Evolutionary conservation across 2,113 vertebrate species (phyloP).

Genomic region (Pseudorectes ferrugineus): DNA sequence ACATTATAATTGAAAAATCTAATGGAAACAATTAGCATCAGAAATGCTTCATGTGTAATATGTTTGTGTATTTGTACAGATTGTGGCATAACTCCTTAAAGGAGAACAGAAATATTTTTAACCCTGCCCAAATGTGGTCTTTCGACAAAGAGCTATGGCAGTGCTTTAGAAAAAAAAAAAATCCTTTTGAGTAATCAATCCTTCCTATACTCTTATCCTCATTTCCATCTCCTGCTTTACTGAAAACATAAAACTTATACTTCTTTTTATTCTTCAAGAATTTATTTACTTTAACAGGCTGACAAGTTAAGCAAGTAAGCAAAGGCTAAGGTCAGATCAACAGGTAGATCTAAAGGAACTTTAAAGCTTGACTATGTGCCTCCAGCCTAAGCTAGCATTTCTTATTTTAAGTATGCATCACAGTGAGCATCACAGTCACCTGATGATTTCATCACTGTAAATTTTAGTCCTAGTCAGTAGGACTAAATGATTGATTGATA

Average conservation of each 20-base stretch:
- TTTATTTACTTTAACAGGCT: neutral
- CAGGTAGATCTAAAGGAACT: neutral
- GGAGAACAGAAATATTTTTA: neutral
- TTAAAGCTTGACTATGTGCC: neutral
- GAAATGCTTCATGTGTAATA: neutral
- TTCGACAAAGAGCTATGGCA: neutral
- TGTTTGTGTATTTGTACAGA: neutral
- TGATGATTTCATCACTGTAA: neutral
- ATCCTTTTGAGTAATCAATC: neutral
- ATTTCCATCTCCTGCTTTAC: neutral
- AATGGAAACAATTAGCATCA: neutral
- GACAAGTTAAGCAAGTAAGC: neutral
- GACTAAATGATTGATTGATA: neutral
- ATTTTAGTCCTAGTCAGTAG: neutral
- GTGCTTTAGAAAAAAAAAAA: neutral
- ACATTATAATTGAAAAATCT: neutral
- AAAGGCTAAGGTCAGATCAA: neutral
- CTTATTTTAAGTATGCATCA: neutral
- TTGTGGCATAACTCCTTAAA: neutral
- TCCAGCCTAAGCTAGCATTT: neutral
- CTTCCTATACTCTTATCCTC: neutral
- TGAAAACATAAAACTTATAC: neutral
- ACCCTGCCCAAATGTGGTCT: neutral
- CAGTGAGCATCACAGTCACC: neutral
- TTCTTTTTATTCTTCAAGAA: neutral